phyloP scores from a whole-genome alignment of 1,140 invertebrate genomes.

The Potamilus streckersoni region DNA sequence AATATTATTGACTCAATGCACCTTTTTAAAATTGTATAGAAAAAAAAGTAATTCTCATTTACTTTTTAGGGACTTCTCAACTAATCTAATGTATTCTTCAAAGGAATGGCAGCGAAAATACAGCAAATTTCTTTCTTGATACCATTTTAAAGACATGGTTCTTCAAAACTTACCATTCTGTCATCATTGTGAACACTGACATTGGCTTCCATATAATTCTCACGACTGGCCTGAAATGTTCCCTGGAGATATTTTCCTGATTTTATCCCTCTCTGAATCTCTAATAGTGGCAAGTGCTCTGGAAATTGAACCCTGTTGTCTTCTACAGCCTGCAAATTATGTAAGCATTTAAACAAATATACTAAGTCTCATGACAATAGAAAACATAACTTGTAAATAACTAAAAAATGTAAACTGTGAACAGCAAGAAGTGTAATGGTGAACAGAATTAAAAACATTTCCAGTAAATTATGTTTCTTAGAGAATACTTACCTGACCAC shows the following conservation, averaged over 20 bases:
- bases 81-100: no score
- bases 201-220: slow-evolving; percentile 96
- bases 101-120: no score
- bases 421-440: neutral
- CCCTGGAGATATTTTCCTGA: slow-evolving; percentile 85
- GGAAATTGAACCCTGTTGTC: slow-evolving; percentile 79
- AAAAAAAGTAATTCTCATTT: no score
- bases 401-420: neutral
- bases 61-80: no score
- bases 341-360: neutral
- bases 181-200: slow-evolving; percentile 77
- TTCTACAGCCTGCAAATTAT: slow-evolving; percentile 50
- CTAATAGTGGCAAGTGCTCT: slow-evolving; percentile 82
- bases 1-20: no score
- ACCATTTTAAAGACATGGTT: no score
- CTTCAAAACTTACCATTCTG: slow-evolving; percentile 41
- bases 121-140: no score
- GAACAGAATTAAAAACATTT: no score
- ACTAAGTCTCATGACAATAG: neutral
- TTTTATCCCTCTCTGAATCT: slow-evolving; percentile 84
- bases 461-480: no score
- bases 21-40: no score
- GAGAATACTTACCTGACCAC: no score
- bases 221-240: slow-evolving; percentile 75
- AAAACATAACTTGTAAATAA: neutral